A percentile compares a stretch with the other conserved stretches of the same genome.
phyloP scores from a whole-genome alignment of 2,888 invertebrate genomes.

The Aromia moschata region DNA sequence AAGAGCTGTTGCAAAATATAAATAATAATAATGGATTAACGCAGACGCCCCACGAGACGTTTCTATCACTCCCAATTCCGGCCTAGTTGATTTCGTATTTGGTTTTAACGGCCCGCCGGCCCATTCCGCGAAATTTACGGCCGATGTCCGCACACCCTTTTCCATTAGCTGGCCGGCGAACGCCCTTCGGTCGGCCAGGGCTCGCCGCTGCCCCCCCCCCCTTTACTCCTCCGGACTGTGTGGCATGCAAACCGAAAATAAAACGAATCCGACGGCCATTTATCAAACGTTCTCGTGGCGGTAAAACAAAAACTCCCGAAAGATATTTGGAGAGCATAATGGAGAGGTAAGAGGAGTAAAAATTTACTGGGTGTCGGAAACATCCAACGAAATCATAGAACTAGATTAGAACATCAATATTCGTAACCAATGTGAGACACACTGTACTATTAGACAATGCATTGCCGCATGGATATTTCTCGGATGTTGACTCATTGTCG shows the following conservation, averaged over 20 bases:
- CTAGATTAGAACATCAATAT: too few species aligned
- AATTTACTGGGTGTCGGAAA: background rate
- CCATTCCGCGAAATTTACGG: background rate
- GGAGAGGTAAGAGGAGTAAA: background rate
- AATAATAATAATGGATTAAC: background rate
- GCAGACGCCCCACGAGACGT: background rate
- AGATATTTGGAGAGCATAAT: constrained; percentile 14
- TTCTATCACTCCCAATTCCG: constrained; percentile 2
- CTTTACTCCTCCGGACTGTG: background rate
- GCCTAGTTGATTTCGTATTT: background rate
- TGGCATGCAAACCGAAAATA: background rate
- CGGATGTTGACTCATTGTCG: too few species aligned
- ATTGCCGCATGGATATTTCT: too few species aligned
- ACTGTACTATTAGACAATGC: too few species aligned
- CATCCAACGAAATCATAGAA: constrained; percentile 9
- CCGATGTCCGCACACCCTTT: background rate
- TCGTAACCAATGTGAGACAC: too few species aligned
- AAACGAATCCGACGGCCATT: constrained; percentile 15
- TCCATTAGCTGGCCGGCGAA: background rate
- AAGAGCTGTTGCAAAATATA: background rate
- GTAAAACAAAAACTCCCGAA: background rate
- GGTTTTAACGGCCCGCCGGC: background rate
- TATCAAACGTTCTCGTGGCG: constrained; percentile 8
- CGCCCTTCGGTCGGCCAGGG: background rate
- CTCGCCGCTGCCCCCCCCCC: background rate